Conservation (phyloP, 2,113 vertebrate genomes). For the Grammomys dolichurus region DNA sequence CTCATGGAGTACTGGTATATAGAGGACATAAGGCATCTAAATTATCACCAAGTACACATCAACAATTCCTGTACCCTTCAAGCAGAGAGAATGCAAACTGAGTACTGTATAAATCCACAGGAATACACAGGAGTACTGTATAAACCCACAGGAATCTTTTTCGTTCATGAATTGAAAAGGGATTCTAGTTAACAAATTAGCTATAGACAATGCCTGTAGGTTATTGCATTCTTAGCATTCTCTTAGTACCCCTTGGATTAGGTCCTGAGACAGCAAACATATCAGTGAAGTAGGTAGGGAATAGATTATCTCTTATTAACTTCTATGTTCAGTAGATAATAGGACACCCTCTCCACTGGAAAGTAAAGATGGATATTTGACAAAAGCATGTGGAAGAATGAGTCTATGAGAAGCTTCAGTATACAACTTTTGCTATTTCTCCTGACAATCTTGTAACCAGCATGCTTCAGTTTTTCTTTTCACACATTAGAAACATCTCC, state of each 20-base stretch:
- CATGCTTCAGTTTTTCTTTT: neutral
- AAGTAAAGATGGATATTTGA: neutral
- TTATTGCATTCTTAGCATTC: neutral
- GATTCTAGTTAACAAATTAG: conserved; percentile 35
- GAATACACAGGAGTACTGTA: neutral
- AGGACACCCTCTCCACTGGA: rapidly evolving
- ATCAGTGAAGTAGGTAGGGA: rapidly evolving
- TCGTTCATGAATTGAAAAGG: neutral
- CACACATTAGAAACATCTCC: neutral
- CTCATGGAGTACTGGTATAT: neutral
- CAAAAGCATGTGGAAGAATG: neutral
- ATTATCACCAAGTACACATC: neutral
- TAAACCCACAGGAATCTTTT: neutral
- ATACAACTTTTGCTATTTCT: neutral
- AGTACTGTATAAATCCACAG: neutral
- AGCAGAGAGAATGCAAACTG: neutral
- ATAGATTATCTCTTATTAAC: rapidly evolving
- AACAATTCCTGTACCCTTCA: neutral
- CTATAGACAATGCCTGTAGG: neutral
- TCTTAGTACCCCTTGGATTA: neutral
- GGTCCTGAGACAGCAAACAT: rapidly evolving
- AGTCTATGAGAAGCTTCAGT: neutral
- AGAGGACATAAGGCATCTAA: neutral
- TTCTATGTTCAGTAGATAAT: rapidly evolving
- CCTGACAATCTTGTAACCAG: neutral